A percentile compares a stretch with the other conserved stretches of the same genome.
Conservation (phyloP, 23 tunicate species). For the Phallusia fumigata region DNA sequence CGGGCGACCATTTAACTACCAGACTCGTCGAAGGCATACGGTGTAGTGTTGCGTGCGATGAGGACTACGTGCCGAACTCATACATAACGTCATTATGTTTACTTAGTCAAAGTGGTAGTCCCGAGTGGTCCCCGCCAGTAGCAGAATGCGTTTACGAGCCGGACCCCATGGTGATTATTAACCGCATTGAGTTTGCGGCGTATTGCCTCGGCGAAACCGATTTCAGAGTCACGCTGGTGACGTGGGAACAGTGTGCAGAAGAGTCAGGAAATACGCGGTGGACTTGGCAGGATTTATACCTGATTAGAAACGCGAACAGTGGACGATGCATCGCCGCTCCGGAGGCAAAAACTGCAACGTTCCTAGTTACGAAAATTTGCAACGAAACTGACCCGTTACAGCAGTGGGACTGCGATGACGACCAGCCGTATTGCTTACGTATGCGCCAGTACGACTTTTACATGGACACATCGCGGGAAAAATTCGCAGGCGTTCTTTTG, state of each 20-base stretch:
- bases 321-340: slow-evolving; percentile 48
- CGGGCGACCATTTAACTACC: neutral
- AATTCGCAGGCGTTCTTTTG: slow-evolving; percentile 21
- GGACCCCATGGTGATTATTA: slow-evolving; percentile 56
- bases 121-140: slow-evolving; percentile 33
- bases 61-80: slow-evolving; percentile 19
- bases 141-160: slow-evolving; percentile 48
- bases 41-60: slow-evolving; percentile 35
- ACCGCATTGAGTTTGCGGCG: slow-evolving; percentile 26
- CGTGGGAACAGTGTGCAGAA: slow-evolving; percentile 34
- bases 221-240: slow-evolving; percentile 23
- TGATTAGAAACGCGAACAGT: slow-evolving; percentile 28
- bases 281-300: slow-evolving; percentile 42
- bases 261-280: slow-evolving; percentile 18
- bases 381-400: slow-evolving; percentile 39
- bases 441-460: neutral
- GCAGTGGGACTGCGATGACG: slow-evolving; percentile 51
- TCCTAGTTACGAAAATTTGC: slow-evolving; percentile 29
- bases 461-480: neutral
- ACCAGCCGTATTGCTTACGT: neutral
- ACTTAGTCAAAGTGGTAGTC: neutral
- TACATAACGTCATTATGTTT: slow-evolving; percentile 24
- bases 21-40: neutral
- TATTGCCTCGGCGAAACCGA: slow-evolving; percentile 39
- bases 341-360: neutral